These are phyloP conservation scores for Cynodonichthys magdalenae DNA, from an alignment of 2,797 vertebrate species.

Conservation along the genomic window DNA sequence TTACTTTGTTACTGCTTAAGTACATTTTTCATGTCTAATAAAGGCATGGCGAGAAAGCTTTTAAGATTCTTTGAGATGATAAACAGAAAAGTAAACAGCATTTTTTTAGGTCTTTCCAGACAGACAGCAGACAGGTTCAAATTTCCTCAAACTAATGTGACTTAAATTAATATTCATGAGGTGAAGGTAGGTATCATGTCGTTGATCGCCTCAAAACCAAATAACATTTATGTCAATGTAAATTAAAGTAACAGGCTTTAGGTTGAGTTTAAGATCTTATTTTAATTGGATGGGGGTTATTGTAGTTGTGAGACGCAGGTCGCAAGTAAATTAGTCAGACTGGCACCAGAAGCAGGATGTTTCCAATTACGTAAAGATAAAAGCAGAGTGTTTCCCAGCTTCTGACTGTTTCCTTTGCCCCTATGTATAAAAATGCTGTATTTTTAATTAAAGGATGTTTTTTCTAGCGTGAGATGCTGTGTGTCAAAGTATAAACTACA, in stretches of 20 bases:
- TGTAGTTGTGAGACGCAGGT: conserved; percentile 58
- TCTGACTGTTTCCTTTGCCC: conserved; percentile 19
- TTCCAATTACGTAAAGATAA: conserved; percentile 58
- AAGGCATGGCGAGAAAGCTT: not conserved
- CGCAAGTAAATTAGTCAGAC: conserved; percentile 52
- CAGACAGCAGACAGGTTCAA: conserved; percentile 10
- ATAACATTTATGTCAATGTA: conserved; percentile 35
- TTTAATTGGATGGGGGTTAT: conserved; percentile 67
- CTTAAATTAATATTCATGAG: conserved; percentile 26
- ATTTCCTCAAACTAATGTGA: conserved; percentile 37
- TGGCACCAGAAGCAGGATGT: conserved; percentile 39
- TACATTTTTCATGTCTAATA: not conserved
- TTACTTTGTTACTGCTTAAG: not conserved
- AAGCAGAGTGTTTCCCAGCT: conserved; percentile 29
- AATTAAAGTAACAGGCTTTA: conserved; percentile 29
- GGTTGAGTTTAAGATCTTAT: conserved; percentile 46
- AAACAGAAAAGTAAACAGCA: not conserved
- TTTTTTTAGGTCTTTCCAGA: conserved; percentile 16
- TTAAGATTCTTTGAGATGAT: not conserved
- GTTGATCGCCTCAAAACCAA: conserved; percentile 43
- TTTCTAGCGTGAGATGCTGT: conserved; percentile 6
- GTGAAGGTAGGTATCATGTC: conserved; percentile 1
- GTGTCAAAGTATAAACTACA: conserved; percentile 8
- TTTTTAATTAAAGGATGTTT: conserved; percentile 21
- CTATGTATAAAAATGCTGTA: conserved; percentile 7